Evolutionary conservation across 2,113 vertebrate species (phyloP).

Genomic region (Zosterops japonicus): DNA sequence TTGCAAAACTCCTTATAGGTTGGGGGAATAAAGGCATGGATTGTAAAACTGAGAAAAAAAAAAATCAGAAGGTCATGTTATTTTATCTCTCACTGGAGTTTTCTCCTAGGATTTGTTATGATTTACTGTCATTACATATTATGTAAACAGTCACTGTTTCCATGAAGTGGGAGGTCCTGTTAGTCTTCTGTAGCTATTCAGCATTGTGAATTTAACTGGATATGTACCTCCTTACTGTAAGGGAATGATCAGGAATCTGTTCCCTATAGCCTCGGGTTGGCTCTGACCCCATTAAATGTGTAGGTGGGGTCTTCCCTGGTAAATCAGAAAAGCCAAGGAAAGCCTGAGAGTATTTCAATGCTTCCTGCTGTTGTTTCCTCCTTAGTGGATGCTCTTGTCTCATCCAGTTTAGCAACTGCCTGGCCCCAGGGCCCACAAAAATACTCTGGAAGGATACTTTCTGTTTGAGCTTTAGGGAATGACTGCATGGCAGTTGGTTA

Average conservation of each 20-base stretch:
- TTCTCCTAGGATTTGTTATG: conserved; percentile 65
- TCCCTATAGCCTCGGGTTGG: not conserved
- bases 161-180: conserved; percentile 61
- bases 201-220: conserved; percentile 50
- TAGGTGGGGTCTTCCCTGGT: conserved; percentile 23
- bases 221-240: conserved; percentile 41
- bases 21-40: not conserved
- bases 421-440: not conserved
- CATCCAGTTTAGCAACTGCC: not conserved
- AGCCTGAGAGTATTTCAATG: conserved; percentile 18
- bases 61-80: conserved; percentile 48
- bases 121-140: conserved; percentile 60
- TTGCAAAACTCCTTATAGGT: not conserved
- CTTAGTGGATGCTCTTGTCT: not conserved
- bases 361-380: conserved; percentile 39
- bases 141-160: conserved; percentile 68
- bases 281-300: conserved; percentile 18
- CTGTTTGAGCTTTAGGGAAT: not conserved
- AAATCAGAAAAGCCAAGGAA: not conserved
- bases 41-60: conserved; percentile 38
- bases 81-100: conserved; percentile 55
- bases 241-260: conserved; percentile 4
- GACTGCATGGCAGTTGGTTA: not conserved
- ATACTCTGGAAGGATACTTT: not conserved
- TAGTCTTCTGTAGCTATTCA: conserved; percentile 44